phyloP scores from a whole-genome alignment of 2,113 vertebrate species.

The Ramphastos sulfuratus region DNA sequence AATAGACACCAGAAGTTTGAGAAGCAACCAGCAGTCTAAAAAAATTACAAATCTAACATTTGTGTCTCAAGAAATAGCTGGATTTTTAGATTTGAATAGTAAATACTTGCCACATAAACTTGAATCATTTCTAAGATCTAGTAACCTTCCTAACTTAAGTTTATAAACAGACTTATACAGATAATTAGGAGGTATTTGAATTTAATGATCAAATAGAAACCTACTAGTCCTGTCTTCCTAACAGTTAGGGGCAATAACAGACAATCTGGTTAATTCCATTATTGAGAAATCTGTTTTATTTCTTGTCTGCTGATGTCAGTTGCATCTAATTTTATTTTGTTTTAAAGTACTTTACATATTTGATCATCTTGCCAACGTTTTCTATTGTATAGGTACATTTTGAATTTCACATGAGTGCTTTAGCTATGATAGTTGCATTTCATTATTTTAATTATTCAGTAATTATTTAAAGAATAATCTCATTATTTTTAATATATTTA shows the following conservation, averaged over 20 bases:
- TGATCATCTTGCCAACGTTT: neutral
- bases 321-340: neutral
- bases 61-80: neutral
- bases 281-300: neutral
- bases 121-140: neutral
- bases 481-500: neutral
- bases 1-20: neutral
- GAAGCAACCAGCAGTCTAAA: neutral
- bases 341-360: neutral
- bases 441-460: too few relatives aligned
- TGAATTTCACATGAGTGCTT: neutral
- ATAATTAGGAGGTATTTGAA: neutral
- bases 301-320: neutral
- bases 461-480: neutral
- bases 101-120: neutral
- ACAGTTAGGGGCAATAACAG: neutral
- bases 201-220: neutral
- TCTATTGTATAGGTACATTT: neutral
- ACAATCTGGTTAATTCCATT: neutral
- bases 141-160: neutral
- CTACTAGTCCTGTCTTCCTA: neutral
- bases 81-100: neutral
- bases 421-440: neutral
- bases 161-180: neutral
- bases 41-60: neutral